These are phyloP conservation scores for Sialis lutaria DNA, from an alignment of 2,888 invertebrate genomes.

Conservation along the genomic window DNA sequence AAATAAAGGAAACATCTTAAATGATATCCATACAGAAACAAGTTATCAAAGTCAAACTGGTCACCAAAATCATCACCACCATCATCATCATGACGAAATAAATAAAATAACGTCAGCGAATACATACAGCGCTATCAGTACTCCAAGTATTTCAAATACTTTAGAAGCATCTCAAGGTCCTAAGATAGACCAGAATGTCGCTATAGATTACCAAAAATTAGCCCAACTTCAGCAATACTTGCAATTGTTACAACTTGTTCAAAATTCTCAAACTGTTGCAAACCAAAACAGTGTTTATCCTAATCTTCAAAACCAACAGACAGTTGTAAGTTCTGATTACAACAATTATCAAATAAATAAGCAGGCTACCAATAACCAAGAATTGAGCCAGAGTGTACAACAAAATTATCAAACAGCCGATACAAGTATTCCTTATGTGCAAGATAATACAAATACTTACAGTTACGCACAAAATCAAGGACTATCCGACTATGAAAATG, in stretches of 20 bases:
- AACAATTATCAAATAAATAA: neutral
- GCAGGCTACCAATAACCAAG: neutral
- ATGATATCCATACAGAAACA: neutral
- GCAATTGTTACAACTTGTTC: slow-evolving; percentile 1
- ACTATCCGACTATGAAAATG: too few relatives aligned
- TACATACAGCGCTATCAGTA: neutral
- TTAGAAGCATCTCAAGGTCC: neutral
- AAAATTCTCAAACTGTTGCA: neutral
- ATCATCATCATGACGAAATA: neutral
- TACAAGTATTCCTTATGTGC: too few relatives aligned
- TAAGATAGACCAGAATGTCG: slow-evolving; percentile 2
- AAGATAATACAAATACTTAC: too few relatives aligned
- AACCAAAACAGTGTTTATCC: neutral
- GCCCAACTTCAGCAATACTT: slow-evolving; percentile 4
- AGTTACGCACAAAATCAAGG: too few relatives aligned
- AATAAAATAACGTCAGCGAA: neutral
- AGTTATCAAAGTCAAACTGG: neutral
- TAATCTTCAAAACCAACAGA: neutral
- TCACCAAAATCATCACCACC: neutral
- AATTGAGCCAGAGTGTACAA: neutral
- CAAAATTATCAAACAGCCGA: too few relatives aligned
- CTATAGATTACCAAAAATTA: slow-evolving; percentile 6
- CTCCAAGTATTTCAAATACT: neutral
- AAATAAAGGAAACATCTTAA: neutral
- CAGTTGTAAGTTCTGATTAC: neutral